Percentiles rank a stretch among this genome's conserved stretches.
Evolutionary conservation across 2,888 invertebrate genomes (phyloP).

Genomic region (Caenorhabditis angaria): DNA sequence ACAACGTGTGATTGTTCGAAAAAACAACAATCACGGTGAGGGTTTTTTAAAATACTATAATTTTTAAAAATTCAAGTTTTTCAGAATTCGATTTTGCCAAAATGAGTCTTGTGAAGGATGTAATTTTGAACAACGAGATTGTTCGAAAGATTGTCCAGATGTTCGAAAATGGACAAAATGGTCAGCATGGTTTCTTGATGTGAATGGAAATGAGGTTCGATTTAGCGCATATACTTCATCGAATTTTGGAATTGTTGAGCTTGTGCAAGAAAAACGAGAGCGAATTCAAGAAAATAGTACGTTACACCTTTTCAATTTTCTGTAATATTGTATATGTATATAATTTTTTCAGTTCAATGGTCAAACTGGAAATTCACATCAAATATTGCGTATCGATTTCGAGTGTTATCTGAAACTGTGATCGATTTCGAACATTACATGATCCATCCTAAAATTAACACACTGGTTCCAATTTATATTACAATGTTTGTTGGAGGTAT

Average conservation of each 20-base stretch:
- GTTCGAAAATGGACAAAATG: slow-evolving; percentile 30
- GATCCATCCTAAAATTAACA: slow-evolving; percentile 22
- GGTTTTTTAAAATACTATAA: neutral
- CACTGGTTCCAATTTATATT: slow-evolving; percentile 26
- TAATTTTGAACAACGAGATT: slow-evolving; percentile 16
- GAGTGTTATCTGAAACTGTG: slow-evolving; percentile 13
- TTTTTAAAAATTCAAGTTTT: neutral
- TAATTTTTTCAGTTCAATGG: slow-evolving; percentile 21
- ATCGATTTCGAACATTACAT: slow-evolving; percentile 32
- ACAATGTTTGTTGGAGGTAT: slow-evolving; percentile 21
- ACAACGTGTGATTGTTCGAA: slow-evolving; percentile 28
- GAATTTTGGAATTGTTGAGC: neutral
- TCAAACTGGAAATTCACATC: slow-evolving; percentile 30
- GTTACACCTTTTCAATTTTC: neutral
- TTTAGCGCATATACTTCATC: neutral
- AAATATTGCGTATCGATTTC: slow-evolving; percentile 24
- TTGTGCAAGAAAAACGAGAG: neutral
- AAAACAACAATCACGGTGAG: slow-evolving; percentile 18
- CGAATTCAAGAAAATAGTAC: slow-evolving; percentile 18
- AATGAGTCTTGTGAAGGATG: slow-evolving; percentile 34
- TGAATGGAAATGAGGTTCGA: neutral
- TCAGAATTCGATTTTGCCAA: slow-evolving; percentile 31
- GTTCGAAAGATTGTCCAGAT: slow-evolving; percentile 14
- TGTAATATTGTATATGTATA: neutral
- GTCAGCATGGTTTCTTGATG: neutral